Evolutionary conservation across 2,888 invertebrate genomes (phyloP), one percentile per base, ranked within the genome.

Genomic region (Pyrrhopygopsis socrates): DNA sequence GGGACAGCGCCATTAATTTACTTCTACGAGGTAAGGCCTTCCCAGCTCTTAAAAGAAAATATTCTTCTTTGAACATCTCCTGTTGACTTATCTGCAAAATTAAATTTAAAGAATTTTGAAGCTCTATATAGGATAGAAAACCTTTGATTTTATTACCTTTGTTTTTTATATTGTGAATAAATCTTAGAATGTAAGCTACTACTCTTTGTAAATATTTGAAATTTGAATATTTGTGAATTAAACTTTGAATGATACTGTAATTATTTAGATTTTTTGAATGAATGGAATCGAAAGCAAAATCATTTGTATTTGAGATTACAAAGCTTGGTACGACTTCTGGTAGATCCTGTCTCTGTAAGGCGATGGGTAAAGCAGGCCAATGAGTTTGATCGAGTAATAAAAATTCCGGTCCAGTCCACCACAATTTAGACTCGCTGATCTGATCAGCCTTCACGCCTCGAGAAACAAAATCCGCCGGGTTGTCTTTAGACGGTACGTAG

Each of bases 401-500:
- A n/a, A 54, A 54, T n/a, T 2, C 5, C 1, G 54, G 54, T 81
- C 74, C 74, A 1, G 60, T 29, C 77, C 77, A 77, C 77, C 90
- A 90, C 6, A 90, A 29, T 18, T 34, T 9, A 15, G 27, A 76
- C 27, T n/a, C 9, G 54, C 76, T 50, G 73, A 88, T 67, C 0
- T 15, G 45, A 77, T 83, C 83, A 77, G 84, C 80, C 24, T 60
- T 85, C 24, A 86, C 45, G 29, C 91, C 91, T 15, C 91, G 82
- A 50, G 91, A 89, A 75, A 83, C 73, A 5, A 86, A 77, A 54
- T 91, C 88, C 6, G 86, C 91, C 3, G 86, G 91, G 60, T 90
- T 91, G 8, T 86, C 83, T 20, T 75, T 70, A 0, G 91, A 84
- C 30, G 88, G 90, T 13, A 89, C 87, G 58, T 87, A 83, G 24